Base-by-base conservation (phyloP, 2,888 invertebrate genomes). In the Stenichneumon culpator region DNA sequence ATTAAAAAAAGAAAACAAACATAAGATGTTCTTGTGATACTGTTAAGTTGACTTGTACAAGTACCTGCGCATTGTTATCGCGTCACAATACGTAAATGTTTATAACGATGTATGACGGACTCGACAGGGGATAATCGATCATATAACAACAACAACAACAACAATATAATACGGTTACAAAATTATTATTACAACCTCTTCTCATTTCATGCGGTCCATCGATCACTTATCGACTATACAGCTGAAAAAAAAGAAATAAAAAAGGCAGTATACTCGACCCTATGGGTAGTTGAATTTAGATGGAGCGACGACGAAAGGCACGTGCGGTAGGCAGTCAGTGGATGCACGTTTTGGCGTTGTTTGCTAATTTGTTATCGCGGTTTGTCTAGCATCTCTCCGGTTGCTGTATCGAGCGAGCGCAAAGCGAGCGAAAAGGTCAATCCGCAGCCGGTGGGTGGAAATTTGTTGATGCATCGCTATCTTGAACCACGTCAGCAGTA, bases 1-100 rank as follows among this genome's bases (percentile, higher is more conserved):
- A 79, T 47, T 19, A 82, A 36, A 52, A 44, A 28, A 75, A 69
- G 16, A 74, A 72, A n/a, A 65, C 72, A 65, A 75, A 83, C 60
- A 84, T 82, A 82, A 80, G 81, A 86, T 78, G 74, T 87, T 88
- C 86, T 87, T 87, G 89, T 89, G 87, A 89, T 88, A 88, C 83
- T 87, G 87, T 90, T 91, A 88, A 87, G 88, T 90, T 91, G 89
- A 91, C 89, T 90, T 90, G 89, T 90, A 91, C 90, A 89, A 89
- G 88, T 90, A 90, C 82, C 87, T 88, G 88, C 89, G 89, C 89
- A 90, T 91, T 91, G 90, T 91, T 91, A 90, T 88, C 88, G 89
- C 87, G 87, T 90, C 89, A 88, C 87, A 87, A 90, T 91, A 91
- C 89, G 88, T 91, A 89, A 89, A 90, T 90, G 89, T 90, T 90